A percentile compares a stretch with the other conserved stretches of the same genome.
Evolutionary conservation across 2,113 vertebrate genomes (phyloP).

Genomic region (Excalfactoria chinensis): DNA sequence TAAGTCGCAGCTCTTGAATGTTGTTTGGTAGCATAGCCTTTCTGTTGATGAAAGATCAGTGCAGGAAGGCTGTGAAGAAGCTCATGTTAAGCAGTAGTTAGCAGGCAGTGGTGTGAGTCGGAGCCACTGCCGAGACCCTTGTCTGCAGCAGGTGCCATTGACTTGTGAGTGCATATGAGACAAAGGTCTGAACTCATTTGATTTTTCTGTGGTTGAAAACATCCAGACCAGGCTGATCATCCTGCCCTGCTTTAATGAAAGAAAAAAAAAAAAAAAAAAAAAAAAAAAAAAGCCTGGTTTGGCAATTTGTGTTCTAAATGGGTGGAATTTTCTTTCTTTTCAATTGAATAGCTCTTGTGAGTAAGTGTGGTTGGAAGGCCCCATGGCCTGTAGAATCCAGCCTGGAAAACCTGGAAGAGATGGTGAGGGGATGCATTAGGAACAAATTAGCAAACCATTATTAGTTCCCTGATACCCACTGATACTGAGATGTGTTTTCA

Average conservation of each 20-base stretch:
- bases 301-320: not conserved
- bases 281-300: not conserved
- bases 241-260: not conserved
- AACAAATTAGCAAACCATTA: not conserved
- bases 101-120: not conserved
- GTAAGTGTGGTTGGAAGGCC: not conserved
- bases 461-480: not conserved
- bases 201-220: not conserved
- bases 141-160: not conserved
- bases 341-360: not conserved
- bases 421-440: not conserved
- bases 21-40: not conserved
- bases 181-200: not conserved
- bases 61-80: not conserved
- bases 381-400: not conserved
- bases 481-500: not conserved
- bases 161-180: not conserved
- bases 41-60: not conserved
- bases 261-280: not conserved
- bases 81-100: not conserved
- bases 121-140: not conserved
- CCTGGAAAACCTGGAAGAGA: not conserved
- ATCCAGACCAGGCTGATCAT: not conserved
- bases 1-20: constrained; percentile 26
- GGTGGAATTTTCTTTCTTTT: not conserved